Percentiles rank a stretch among this genome's conserved stretches.
These are phyloP conservation scores for Trimorus sp. DNA, from an alignment of 2,888 invertebrate species.

Conservation along the genomic window DNA sequence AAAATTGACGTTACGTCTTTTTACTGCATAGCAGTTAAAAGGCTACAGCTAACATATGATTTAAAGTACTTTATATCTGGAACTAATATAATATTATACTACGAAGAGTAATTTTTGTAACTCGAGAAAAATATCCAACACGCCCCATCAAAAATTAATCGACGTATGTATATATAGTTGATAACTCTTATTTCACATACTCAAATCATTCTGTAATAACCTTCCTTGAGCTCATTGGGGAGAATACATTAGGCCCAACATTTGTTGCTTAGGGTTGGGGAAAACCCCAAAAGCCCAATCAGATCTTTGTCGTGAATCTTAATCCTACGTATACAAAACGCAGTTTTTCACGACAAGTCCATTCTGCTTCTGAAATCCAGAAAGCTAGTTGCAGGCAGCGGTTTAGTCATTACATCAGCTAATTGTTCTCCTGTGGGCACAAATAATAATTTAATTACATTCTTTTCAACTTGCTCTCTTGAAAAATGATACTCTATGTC, in stretches of 20 bases:
- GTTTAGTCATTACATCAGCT: conserved; percentile 82
- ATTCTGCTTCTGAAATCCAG: conserved; percentile 12
- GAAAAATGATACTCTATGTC: conserved; percentile 66
- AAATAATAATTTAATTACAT: conserved; percentile 82
- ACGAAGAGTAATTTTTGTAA: too few relatives aligned
- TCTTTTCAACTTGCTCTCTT: conserved; percentile 67
- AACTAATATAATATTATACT: too few relatives aligned
- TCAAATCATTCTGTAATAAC: background rate
- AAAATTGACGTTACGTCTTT: too few relatives aligned
- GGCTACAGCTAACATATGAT: too few relatives aligned
- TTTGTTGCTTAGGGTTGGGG: conserved; percentile 40
- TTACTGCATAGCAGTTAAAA: too few relatives aligned
- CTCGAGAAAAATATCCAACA: background rate
- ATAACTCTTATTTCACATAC: background rate
- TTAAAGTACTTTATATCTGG: too few relatives aligned
- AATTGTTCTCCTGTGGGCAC: conserved; percentile 82
- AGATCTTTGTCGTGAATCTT: background rate
- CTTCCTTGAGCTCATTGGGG: conserved; percentile 3
- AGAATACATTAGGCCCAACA: conserved; percentile 29
- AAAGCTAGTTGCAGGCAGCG: conserved; percentile 44
- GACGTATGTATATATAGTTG: background rate
- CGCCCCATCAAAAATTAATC: background rate
- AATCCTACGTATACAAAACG: too few relatives aligned
- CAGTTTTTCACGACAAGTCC: too few relatives aligned
- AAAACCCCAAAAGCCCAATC: conserved; percentile 33